Percentiles rank a stretch among this genome's conserved stretches.
phyloP scores from a whole-genome alignment of 1,140 invertebrate species.

The Drosophila subobscura region DNA sequence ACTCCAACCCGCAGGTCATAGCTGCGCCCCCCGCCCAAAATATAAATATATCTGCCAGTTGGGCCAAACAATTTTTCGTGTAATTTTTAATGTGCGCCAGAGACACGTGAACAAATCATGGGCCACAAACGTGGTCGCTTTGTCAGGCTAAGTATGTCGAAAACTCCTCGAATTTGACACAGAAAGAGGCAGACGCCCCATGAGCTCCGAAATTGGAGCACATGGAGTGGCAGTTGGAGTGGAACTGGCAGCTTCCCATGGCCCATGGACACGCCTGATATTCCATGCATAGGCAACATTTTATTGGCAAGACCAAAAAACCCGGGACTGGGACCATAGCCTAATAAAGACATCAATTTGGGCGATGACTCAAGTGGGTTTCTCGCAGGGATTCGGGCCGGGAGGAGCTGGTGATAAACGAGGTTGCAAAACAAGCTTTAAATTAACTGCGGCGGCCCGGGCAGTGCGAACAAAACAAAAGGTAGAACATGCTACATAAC shows the following conservation, averaged over 20 bases:
- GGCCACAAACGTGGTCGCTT: slow-evolving; percentile 31
- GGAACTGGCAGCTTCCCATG: background rate
- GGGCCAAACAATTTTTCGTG: slow-evolving; percentile 64
- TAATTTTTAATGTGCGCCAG: slow-evolving; percentile 67
- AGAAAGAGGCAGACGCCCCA: slow-evolving; percentile 6
- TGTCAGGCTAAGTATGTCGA: slow-evolving; percentile 25
- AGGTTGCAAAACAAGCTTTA: slow-evolving; percentile 72
- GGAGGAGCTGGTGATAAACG: slow-evolving; percentile 45
- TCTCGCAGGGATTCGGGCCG: slow-evolving; percentile 4
- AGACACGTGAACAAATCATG: slow-evolving; percentile 44
- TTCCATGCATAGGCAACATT: slow-evolving; percentile 6
- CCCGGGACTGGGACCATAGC: slow-evolving; percentile 14
- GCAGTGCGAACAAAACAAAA: slow-evolving; percentile 74
- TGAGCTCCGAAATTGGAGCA: background rate
- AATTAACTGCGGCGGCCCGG: slow-evolving; percentile 68
- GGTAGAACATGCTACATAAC: slow-evolving; percentile 81
- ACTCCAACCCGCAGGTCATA: slow-evolving; percentile 52
- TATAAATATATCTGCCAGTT: slow-evolving; percentile 43
- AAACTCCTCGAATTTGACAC: slow-evolving; percentile 20
- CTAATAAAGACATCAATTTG: slow-evolving; percentile 79
- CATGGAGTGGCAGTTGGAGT: no score
- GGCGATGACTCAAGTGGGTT: slow-evolving; percentile 65
- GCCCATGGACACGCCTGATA: background rate
- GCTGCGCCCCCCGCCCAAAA: background rate
- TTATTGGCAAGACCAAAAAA: slow-evolving; percentile 37